Evolutionary conservation across 2,888 invertebrate species (phyloP).

Genomic region (Sinopyrophorus schimmeli): DNA sequence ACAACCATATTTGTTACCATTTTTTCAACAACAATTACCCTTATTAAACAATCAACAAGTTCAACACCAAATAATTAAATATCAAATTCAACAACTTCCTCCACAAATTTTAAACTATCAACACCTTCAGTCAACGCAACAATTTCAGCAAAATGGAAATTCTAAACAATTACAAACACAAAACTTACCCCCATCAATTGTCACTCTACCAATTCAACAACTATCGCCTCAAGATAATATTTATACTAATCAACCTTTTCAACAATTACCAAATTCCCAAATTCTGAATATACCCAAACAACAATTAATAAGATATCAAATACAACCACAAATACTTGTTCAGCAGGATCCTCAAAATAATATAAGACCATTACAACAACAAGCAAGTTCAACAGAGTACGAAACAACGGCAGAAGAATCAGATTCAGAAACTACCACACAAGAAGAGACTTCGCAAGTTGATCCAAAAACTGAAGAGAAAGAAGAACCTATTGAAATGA

Average conservation of each 20-base stretch:
- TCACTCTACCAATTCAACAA: not conserved
- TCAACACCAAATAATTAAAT: not conserved
- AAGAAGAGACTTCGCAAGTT: not conserved
- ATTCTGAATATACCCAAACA: not conserved
- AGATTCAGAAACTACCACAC: not conserved
- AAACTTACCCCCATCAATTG: not conserved
- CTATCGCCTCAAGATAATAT: not conserved
- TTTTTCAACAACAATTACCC: not conserved
- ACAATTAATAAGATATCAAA: constrained; percentile 1
- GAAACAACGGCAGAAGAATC: not conserved
- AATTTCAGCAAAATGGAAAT: too few relatives aligned
- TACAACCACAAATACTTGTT: constrained; percentile 4
- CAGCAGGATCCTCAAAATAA: constrained; percentile 1
- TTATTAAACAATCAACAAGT: constrained; percentile 3
- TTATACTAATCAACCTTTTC: not conserved
- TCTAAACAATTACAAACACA: too few relatives aligned
- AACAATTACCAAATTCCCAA: constrained; percentile 1
- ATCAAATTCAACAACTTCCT: not conserved
- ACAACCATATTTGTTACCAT: constrained; percentile 6
- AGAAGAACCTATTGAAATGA: not conserved
- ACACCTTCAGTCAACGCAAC: not conserved
- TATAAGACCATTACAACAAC: not conserved
- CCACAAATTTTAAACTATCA: constrained; percentile 1
- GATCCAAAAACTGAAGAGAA: constrained; percentile 7
- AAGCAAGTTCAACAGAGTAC: not conserved